Conservation (phyloP, 2,113 vertebrate genomes). For the Atlantisia rogersi region DNA sequence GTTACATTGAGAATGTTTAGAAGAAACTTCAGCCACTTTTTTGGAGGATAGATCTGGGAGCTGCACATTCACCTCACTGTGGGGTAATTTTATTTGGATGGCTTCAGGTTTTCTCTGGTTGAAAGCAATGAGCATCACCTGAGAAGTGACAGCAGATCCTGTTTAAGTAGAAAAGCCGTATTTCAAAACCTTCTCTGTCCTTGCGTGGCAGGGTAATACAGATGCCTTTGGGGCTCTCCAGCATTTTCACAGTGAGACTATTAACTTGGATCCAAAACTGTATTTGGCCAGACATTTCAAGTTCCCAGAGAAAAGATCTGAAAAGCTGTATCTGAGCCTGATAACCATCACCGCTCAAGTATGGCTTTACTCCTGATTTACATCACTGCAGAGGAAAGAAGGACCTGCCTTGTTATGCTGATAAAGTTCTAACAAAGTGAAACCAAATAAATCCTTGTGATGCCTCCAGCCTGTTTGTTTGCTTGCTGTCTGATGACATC, state of each 20-base stretch:
- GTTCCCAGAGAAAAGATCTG: slow-evolving; percentile 49
- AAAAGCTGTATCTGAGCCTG: slow-evolving; percentile 42
- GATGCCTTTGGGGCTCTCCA: slow-evolving; percentile 46
- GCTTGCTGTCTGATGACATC: background rate
- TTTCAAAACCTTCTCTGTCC: slow-evolving; percentile 40
- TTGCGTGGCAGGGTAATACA: background rate
- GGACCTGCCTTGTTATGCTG: background rate
- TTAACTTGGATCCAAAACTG: slow-evolving; percentile 61
- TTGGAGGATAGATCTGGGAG: background rate
- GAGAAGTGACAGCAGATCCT: background rate
- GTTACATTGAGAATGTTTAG: background rate
- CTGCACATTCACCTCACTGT: rapidly evolving
- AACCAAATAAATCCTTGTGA: slow-evolving; percentile 17
- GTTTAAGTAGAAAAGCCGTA: background rate
- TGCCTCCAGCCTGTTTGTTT: background rate
- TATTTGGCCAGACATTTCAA: slow-evolving; percentile 45
- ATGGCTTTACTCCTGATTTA: slow-evolving; percentile 43
- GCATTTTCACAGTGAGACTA: slow-evolving; percentile 48
- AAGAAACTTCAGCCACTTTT: background rate
- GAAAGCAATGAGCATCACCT: background rate
- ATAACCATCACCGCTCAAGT: slow-evolving; percentile 24
- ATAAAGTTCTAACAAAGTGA: slow-evolving; percentile 23
- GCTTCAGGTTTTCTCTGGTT: background rate
- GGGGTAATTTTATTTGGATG: background rate
- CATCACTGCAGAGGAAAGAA: background rate